phyloP scores from a whole-genome alignment of 2,888 invertebrate species.

The Pristionchus arcanus region DNA sequence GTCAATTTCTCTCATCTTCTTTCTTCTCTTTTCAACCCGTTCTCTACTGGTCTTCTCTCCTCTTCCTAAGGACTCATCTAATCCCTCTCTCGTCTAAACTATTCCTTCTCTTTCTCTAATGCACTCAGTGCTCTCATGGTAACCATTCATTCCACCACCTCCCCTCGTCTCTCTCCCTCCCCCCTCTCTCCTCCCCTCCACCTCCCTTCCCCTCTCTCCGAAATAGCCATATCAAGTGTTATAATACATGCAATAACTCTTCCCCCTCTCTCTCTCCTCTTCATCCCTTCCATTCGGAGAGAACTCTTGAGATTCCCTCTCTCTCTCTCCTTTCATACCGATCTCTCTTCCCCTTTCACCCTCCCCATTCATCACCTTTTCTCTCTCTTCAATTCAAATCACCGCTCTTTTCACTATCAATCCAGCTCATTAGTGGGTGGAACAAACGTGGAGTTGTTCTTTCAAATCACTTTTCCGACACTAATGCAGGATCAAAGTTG shows the following conservation, averaged over 20 bases:
- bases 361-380: neutral
- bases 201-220: neutral
- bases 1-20: conserved; percentile 2
- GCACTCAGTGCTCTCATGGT: conserved; percentile 39
- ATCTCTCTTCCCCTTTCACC: neutral
- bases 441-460: neutral
- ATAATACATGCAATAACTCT: conserved; percentile 50
- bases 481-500: too few species aligned
- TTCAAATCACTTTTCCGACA: neutral
- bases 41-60: neutral
- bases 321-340: conserved; percentile 2
- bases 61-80: neutral
- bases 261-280: neutral
- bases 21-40: neutral
- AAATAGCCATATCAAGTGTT: conserved; percentile 39
- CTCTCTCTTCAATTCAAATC: neutral
- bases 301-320: conserved; percentile 6
- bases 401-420: neutral
- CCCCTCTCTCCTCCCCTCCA: neutral
- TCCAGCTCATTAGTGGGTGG: neutral
- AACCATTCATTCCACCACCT: conserved; percentile 19
- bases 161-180: neutral
- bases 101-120: conserved; percentile 38
- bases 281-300: neutral
- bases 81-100: conserved; percentile 24